These are phyloP conservation scores for Quadroppia sp. DNA, from an alignment of 2,888 invertebrate species.

Conservation along the genomic window DNA sequence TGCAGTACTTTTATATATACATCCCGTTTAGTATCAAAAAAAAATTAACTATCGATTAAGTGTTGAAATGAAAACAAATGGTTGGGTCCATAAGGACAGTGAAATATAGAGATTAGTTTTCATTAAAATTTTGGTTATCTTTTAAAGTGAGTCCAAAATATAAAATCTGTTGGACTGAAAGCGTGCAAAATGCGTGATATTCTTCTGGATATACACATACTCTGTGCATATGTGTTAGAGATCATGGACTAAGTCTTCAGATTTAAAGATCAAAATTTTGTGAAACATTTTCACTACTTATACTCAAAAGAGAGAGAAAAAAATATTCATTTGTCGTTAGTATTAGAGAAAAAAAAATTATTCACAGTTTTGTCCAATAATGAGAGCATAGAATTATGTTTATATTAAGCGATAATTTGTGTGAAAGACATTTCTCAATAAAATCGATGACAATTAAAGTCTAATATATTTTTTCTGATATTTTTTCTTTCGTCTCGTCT, in stretches of 20 bases:
- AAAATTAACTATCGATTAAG: not conserved
- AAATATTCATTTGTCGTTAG: too few relatives aligned
- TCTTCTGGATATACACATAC: not conserved
- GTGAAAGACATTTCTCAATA: too few relatives aligned
- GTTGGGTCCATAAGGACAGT: not conserved
- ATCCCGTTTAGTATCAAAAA: not conserved
- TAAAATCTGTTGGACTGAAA: not conserved
- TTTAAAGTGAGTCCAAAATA: not conserved
- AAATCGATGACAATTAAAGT: too few relatives aligned
- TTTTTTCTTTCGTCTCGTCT: not conserved
- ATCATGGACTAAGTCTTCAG: not conserved
- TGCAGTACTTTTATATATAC: not conserved
- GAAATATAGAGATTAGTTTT: not conserved
- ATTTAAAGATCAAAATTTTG: too few relatives aligned
- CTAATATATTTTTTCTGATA: not conserved
- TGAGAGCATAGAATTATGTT: too few relatives aligned
- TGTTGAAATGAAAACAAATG: not conserved
- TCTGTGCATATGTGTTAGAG: not conserved
- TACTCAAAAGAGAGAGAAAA: too few relatives aligned
- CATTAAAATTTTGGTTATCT: not conserved
- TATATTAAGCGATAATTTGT: too few relatives aligned
- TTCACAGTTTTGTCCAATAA: too few relatives aligned
- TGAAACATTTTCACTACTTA: too few relatives aligned
- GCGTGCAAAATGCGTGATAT: slow-evolving; percentile 6
- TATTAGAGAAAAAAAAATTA: too few relatives aligned